Base-by-base conservation (phyloP, 2,888 invertebrate species). In the Aphidoletes aphidimyza region DNA sequence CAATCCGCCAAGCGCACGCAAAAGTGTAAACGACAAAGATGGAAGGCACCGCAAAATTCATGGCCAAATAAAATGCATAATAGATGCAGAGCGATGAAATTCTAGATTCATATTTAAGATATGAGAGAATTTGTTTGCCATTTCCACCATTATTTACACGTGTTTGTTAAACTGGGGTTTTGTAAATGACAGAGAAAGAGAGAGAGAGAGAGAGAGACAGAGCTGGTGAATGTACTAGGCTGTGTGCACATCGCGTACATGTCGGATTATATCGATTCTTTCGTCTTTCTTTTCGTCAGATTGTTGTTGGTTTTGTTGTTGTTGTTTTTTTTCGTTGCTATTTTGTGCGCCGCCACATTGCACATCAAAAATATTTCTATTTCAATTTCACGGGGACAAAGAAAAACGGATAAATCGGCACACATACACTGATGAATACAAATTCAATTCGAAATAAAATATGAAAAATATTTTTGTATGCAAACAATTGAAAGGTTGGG, bases 81-180 rank as follows among this genome's bases (percentile, higher is more conserved):
- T 69, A 69, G 30, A 69, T 69, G 69, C 69, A 69, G 69, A 30
- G 69, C 69, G 30, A 69, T 69, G 69, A 69, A 69, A 30, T 69
- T 69, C 34, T 69, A 69, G 69, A 69, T 69, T 69, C 69, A 69
- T 69, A 69, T 69, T 69, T 69, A 69, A 69, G 69, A 69, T 69
- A 69, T 69, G 69, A 69, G 30, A 30, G 69, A 69, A 69, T 69
- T 69, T 69, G 69, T 69, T 69, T 69, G 69, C 69, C 69, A 30
- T 69, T 69, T 69, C 69, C 1, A 30, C 69, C 30, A 69, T 69
- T 69, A 69, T 69, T 69, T 69, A 69, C 69, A 69, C 69, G 30
- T 69, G 69, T 69, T 69, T 34, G 47, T n/a, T n/a, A 39, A 11
- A 54, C 69, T 30, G 30, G 69, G 2, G 11, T 22, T 11, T 6